Conservation (phyloP, 2,888 invertebrate genomes). For the Dryococelus australis region DNA sequence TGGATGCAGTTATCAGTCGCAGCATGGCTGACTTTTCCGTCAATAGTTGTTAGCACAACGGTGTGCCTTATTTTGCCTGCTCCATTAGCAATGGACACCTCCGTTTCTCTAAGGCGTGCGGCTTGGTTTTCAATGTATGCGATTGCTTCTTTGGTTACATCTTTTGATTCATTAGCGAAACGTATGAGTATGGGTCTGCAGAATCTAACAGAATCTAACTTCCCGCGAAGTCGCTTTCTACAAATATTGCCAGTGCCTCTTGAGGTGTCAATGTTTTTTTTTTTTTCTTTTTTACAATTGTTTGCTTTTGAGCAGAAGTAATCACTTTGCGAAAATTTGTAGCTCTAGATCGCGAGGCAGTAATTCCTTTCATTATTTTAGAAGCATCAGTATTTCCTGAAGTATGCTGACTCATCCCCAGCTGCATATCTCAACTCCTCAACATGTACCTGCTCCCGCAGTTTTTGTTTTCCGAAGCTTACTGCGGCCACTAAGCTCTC, state of each 20-base stretch:
- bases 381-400: neutral
- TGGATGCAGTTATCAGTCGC: neutral
- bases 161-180: neutral
- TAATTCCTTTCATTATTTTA: neutral
- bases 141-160: neutral
- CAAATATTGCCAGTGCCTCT: slow-evolving; percentile 6
- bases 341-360: neutral
- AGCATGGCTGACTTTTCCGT: too few relatives aligned
- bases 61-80: neutral
- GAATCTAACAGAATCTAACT: neutral
- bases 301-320: too few relatives aligned
- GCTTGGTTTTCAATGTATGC: neutral
- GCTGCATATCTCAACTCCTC: neutral
- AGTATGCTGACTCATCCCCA: neutral
- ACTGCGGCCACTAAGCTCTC: neutral
- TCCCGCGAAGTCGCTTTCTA: neutral
- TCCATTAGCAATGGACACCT: neutral
- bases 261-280: neutral
- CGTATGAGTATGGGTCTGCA: neutral
- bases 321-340: neutral
- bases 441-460: neutral
- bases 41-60: too few relatives aligned
- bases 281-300: too few relatives aligned
- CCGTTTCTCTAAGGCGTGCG: neutral
- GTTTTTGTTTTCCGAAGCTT: neutral